Base-by-base conservation (phyloP, 2,113 vertebrate species). In the Microcebus tavaratra region DNA sequence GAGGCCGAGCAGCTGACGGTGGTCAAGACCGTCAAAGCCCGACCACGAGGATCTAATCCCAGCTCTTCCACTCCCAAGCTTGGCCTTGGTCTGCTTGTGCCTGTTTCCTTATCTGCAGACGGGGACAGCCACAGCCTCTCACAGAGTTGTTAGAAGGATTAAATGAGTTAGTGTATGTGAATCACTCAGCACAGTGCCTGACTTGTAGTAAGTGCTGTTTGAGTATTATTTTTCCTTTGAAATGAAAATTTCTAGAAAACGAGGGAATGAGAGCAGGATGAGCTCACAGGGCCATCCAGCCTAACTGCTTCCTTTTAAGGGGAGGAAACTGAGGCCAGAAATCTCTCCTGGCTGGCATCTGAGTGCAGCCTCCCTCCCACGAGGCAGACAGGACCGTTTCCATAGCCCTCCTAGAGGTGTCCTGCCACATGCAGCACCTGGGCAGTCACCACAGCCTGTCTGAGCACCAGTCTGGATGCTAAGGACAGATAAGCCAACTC, bases 261-360 rank as follows among this genome's bases (percentile, higher is more conserved):
- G 29, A 9, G 42, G 42, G 53, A 39, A 17, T 57, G 5, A 20
- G 70, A 83, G 53, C 39, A n/a, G 76, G 36, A 21, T 39, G 39
- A 8, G 5, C 8, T 48, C 48, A 6, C 2, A 4, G 59, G 21
- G 42, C 59, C 34, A 21, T 25, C 1, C 15, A 21, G 14, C 27
- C 7, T 75, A 55, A 67, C 39, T n/a, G 1, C 27, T 50, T 83
- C 90, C 59, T 39, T 21, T 36, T 7, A 57, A 20, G 10, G 68
- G 53, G 78, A 73, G 76, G n/a, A 53, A 2, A 31, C 36, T 8
- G 55, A 81, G 48, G 13, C 25, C 0, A 2, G 90, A 76, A 39
- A 67, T 57, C 23, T 57, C 29, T 80, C 6, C 65, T 18, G 0
- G 6, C 10, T 0, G 0, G 29, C 48, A 18, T 42, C 21, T 55